A percentile compares a stretch with the other conserved stretches of the same genome.
Evolutionary conservation across 2,888 invertebrate species (phyloP).

Genomic region (Alloplasta piceator): DNA sequence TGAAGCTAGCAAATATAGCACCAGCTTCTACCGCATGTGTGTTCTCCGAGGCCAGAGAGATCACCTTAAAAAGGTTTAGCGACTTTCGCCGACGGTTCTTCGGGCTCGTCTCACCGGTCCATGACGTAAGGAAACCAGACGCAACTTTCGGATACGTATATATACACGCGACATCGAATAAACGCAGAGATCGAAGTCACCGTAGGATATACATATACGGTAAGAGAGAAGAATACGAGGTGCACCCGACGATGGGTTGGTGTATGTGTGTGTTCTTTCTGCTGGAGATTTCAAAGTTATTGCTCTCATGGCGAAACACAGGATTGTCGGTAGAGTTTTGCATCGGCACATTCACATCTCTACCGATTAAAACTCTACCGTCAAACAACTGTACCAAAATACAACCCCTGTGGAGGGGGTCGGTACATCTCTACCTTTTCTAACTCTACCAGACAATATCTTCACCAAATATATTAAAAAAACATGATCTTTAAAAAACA

Average conservation of each 20-base stretch:
- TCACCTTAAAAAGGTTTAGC: constrained; percentile 59
- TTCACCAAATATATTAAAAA: no score
- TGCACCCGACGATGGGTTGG: constrained; percentile 35
- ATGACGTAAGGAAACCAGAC: constrained; percentile 57
- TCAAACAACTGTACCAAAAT: no score
- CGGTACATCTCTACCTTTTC: no score
- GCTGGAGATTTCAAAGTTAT: constrained; percentile 33
- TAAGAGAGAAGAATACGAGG: constrained; percentile 55
- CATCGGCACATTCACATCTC: no score
- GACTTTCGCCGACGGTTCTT: constrained; percentile 56
- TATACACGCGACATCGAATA: not conserved
- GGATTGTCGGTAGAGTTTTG: no score
- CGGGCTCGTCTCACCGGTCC: constrained; percentile 55
- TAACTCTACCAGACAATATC: no score
- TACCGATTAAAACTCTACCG: not conserved
- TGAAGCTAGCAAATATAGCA: not conserved
- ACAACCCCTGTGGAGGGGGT: no score
- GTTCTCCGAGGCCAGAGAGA: constrained; percentile 48
- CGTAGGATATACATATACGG: constrained; percentile 56
- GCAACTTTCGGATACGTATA: constrained; percentile 61
- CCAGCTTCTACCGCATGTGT: constrained; percentile 20
- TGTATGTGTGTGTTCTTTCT: constrained; percentile 7
- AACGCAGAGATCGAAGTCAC: not conserved
- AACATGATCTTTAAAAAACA: no score
- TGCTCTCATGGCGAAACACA: constrained; percentile 17